Base-by-base conservation (phyloP, 2,888 invertebrate genomes). In the Dryococelus australis region DNA sequence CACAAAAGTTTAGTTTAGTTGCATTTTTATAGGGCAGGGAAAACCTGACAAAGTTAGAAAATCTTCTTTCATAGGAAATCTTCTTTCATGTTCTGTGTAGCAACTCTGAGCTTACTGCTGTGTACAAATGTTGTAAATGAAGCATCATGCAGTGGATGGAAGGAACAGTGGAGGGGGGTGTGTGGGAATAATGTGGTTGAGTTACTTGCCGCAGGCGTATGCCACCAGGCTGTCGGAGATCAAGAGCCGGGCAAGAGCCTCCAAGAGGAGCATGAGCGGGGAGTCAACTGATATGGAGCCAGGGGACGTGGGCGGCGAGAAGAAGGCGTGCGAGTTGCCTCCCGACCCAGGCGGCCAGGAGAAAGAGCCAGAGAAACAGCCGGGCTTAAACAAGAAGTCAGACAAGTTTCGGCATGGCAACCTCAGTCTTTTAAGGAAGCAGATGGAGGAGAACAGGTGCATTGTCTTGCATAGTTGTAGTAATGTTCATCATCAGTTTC, bases 381-480 rank as follows among this genome's bases (percentile, higher is more conserved):
- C 43, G 28, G 26, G 43, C 81, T 51, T 28, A 26, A 80, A 78
- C 53, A 86, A 47, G 24, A 88, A 43, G 26, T 28, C 51, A 26
- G 84, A 83, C 20, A 86, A 86, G 51, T 35, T 43, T 35, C 65
- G 43, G 27, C 85, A 87, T 27, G 86, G 87, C 43, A 87, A 88
- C 80, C 79, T 88, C 80, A 79, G 87, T 6, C 85, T 89, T 26
- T 86, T 89, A 20, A 87, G 89, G n/a, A 88, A 89, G 88, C 92
- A 92, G 89, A 89, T 93, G 35, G 92, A 91, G 8, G 93, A 93
- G 88, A 92, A 93, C 89, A 91, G 92, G 88, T 92, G 91, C 88
- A 92, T 91, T 35, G 35, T 35, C 16, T 43, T 27, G 24, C 35
- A 4, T 35, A 35, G 35, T 35, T 35, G 1, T 1, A 35, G 35